Percentiles rank a stretch among this genome's conserved stretches.
Evolutionary conservation across 2,888 invertebrate species (phyloP).

Genomic region (Conus canariensis): DNA sequence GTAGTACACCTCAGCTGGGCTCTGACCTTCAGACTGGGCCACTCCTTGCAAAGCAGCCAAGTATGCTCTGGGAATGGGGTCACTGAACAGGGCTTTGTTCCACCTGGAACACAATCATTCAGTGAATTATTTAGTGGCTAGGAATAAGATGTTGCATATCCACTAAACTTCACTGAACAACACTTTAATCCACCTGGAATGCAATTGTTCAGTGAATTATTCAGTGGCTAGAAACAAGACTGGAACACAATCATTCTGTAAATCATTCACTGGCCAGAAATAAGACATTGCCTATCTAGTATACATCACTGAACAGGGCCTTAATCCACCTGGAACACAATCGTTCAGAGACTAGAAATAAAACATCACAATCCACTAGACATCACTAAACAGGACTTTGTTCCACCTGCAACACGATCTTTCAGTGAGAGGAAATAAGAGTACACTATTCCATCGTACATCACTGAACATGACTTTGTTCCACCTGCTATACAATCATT

Average conservation of each 20-base stretch:
- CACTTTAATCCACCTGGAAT: too few species aligned
- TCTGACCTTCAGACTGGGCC: neutral
- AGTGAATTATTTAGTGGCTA: too few species aligned
- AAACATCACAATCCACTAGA: neutral
- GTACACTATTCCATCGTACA: too few species aligned
- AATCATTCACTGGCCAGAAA: too few species aligned
- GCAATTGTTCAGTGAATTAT: neutral
- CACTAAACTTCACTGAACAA: too few species aligned
- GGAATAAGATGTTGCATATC: too few species aligned
- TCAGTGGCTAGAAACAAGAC: neutral
- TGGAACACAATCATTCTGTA: neutral
- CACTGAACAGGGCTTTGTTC: constrained; percentile 30
- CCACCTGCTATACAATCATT: neutral
- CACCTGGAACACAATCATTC: constrained; percentile 22
- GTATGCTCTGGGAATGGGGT: constrained; percentile 37
- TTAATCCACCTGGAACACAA: too few species aligned
- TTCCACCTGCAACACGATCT: constrained; percentile 29
- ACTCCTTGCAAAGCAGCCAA: constrained; percentile 17
- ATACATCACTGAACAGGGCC: too few species aligned
- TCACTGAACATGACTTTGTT: constrained; percentile 18
- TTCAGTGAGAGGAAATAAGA: too few species aligned
- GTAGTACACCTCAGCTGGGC: neutral
- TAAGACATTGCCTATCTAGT: too few species aligned
- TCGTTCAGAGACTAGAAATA: too few species aligned
- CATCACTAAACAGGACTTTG: neutral